Percentiles rank a stretch among this genome's conserved stretches.
Evolutionary conservation across 1,140 invertebrate genomes (phyloP).

Genomic region (Ceratosolen solmsi): DNA sequence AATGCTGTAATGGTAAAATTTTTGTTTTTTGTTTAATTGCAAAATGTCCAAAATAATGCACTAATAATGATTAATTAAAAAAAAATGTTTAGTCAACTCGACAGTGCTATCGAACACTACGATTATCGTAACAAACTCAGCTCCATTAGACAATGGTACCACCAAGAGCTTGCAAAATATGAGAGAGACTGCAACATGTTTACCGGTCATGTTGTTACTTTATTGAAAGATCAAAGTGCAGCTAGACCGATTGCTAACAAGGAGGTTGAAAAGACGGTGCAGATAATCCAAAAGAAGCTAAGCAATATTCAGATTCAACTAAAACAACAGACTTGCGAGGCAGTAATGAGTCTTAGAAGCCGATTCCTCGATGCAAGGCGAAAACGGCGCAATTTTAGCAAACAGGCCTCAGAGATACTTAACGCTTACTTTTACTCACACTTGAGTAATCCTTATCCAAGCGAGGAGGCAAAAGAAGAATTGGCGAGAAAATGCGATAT

Average conservation of each 20-base stretch:
- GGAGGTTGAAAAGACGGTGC: conserved; percentile 99
- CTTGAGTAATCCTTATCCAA: conserved; percentile 99
- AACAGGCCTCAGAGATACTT: conserved; percentile 99
- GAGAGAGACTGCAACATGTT: conserved; percentile 99
- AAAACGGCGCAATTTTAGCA: conserved; percentile 99
- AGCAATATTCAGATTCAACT: conserved; percentile 99
- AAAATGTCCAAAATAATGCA: no score
- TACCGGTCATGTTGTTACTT: conserved; percentile 98
- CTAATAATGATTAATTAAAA: no score
- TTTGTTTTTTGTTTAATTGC: no score
- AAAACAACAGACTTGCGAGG: conserved; percentile 99
- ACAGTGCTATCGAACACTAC: conserved; percentile 98
- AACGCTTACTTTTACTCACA: conserved; percentile 99
- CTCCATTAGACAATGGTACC: conserved; percentile 99
- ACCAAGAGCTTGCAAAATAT: conserved; percentile 99
- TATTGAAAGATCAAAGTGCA: conserved; percentile 96
- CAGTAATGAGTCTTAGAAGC: conserved; percentile 97
- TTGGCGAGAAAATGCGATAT: conserved; percentile 98
- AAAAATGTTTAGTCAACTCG: conserved; percentile 79
- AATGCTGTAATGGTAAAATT: no score
- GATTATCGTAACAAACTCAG: conserved; percentile 98
- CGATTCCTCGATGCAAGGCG: conserved; percentile 96
- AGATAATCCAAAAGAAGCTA: conserved; percentile 99
- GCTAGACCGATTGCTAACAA: conserved; percentile 94
- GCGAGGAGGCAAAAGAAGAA: conserved; percentile 99